Conservation (phyloP, 2,888 invertebrate genomes). For the Xanthia icteritia region DNA sequence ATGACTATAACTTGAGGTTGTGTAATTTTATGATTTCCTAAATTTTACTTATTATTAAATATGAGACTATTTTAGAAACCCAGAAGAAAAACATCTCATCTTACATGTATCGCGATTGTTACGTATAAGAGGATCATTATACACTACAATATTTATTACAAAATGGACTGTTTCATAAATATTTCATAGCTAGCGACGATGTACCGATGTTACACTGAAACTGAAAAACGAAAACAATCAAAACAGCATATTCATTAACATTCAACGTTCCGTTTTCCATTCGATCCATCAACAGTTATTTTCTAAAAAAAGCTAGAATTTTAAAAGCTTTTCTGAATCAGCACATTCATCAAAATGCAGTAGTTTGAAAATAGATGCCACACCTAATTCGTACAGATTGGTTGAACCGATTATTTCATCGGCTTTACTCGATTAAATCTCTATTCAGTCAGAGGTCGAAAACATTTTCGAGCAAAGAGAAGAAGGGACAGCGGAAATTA, state of each 20-base stretch:
- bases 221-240: slow-evolving; percentile 1
- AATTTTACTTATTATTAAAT: background rate
- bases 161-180: background rate
- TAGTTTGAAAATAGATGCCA: slow-evolving; percentile 16
- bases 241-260: slow-evolving; percentile 12
- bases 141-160: background rate
- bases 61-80: background rate
- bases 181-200: background rate
- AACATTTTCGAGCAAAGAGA: slow-evolving; percentile 24
- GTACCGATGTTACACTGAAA: background rate
- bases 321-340: slow-evolving; percentile 4
- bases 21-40: no score
- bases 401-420: slow-evolving; percentile 14
- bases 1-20: no score
- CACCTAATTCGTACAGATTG: background rate
- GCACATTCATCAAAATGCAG: slow-evolving; percentile 12
- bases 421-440: background rate
- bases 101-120: background rate
- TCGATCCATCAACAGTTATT: slow-evolving; percentile 7
- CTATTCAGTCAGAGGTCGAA: slow-evolving; percentile 10
- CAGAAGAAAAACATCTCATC: background rate
- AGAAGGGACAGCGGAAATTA: slow-evolving; percentile 54
- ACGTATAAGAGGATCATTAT: no score
- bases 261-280: slow-evolving; percentile 22
- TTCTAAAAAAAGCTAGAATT: slow-evolving; percentile 8